These are phyloP conservation scores for Poeciliopsis paucimaculata DNA, from an alignment of 2,797 vertebrate genomes.

Conservation along the genomic window DNA sequence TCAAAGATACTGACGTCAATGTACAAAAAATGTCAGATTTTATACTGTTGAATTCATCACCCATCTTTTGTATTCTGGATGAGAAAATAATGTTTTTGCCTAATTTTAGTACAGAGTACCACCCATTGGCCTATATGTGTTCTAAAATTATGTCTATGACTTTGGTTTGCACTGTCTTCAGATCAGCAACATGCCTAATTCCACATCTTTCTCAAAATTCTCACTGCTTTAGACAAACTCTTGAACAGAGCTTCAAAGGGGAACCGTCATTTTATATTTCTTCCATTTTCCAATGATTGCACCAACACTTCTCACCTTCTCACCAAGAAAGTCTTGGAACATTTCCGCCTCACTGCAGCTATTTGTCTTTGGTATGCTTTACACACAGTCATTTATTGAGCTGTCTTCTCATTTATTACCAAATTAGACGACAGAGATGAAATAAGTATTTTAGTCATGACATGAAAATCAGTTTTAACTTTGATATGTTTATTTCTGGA, in stretches of 20 bases:
- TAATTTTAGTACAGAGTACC: background rate
- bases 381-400: background rate
- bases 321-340: background rate
- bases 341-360: background rate
- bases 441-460: background rate
- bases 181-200: background rate
- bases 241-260: background rate
- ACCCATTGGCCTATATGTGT: background rate
- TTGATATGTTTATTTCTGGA: background rate
- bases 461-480: background rate
- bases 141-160: no score
- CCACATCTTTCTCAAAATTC: background rate
- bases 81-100: background rate
- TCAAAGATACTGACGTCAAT: constrained; percentile 5
- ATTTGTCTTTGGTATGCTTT: background rate
- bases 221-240: background rate
- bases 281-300: background rate
- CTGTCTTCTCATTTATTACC: background rate
- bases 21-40: background rate
- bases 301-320: background rate
- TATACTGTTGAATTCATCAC: background rate
- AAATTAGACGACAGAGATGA: background rate
- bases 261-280: background rate
- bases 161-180: background rate
- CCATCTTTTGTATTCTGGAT: background rate